phyloP scores from a whole-genome alignment of 2,113 vertebrate genomes.

The Anoplopoma fimbria region DNA sequence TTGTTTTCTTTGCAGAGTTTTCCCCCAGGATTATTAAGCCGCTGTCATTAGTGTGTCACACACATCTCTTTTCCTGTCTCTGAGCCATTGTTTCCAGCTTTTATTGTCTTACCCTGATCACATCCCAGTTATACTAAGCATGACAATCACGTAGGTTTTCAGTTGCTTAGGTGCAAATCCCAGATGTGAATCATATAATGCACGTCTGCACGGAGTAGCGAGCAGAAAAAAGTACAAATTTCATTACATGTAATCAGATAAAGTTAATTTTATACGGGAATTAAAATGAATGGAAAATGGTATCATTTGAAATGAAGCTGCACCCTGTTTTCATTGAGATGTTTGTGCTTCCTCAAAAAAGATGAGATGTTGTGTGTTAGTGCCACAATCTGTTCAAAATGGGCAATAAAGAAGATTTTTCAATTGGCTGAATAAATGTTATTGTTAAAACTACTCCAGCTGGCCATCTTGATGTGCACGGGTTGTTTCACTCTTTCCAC shows the following conservation, averaged over 20 bases:
- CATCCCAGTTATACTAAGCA: not conserved
- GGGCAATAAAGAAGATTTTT: not conserved
- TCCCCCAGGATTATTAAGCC: not conserved
- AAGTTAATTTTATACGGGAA: too few relatives aligned
- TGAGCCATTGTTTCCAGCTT: not conserved
- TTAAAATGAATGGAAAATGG: too few relatives aligned
- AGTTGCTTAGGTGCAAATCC: not conserved
- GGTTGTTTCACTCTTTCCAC: not conserved
- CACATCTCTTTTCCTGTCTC: not conserved
- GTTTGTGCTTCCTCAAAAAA: not conserved
- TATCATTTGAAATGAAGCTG: too few relatives aligned
- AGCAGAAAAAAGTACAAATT: too few relatives aligned
- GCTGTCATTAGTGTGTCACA: not conserved
- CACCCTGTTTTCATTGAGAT: not conserved
- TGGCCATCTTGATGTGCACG: not conserved
- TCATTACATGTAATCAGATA: too few relatives aligned
- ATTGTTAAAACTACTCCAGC: not conserved
- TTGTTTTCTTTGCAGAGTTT: not conserved
- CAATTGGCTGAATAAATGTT: not conserved
- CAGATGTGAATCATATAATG: not conserved
- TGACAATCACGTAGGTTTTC: not conserved
- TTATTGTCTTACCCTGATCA: slow-evolving; percentile 20
- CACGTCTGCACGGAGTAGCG: too few relatives aligned
- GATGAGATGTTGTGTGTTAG: not conserved
- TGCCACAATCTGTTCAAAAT: not conserved